Base-by-base conservation (phyloP, 1,140 invertebrate genomes). In the Bombus impatiens region DNA sequence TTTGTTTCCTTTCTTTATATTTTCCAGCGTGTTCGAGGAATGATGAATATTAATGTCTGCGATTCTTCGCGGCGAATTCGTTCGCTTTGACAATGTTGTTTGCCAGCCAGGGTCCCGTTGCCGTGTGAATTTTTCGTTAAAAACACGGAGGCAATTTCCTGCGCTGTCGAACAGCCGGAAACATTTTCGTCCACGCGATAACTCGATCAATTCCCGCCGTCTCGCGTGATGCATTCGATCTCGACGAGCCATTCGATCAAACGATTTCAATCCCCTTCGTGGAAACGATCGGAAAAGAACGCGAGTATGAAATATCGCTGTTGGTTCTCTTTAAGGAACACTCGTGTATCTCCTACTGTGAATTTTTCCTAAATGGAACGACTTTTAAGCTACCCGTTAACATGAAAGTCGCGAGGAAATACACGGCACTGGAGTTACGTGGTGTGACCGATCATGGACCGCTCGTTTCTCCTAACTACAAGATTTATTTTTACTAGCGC, bases 151-250 rank as follows among this genome's bases (percentile, higher is more conserved):
- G 70, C 40, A 79, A 79, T 86, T 85, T 81, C 75, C 78, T 32
- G 32, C 47, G 22, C 47, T 22, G 70, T 74, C 57, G 68, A 81
- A 79, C 62, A 68, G 37, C 44, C 44, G 65, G 75, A 78, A 78
- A 68, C 65, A 78, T 84, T 78, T 78, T 78, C 75, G 82, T 78
- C 65, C 62, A 67, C 35, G 47, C 62, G 62, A 84, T 84, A 77
- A 84, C 82, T 84, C 80, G 77, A 78, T 71, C 74, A 70, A 84
- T 84, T 79, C 65, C 37, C 44, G 53, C 28, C 62, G 53, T 57
- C 65, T 70, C 65, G 62, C 68, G 44, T n/a, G 75, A 78, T 84
- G 74, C 62, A 78, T 25, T 68, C 67, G 35, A 37, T 67, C 32
- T 68, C 65, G 42, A 18, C 25, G 13, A 77, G 22, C 59, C 32